Evolutionary conservation across 2,113 vertebrate genomes (phyloP).

Genomic region (Oryzias melastigma): DNA sequence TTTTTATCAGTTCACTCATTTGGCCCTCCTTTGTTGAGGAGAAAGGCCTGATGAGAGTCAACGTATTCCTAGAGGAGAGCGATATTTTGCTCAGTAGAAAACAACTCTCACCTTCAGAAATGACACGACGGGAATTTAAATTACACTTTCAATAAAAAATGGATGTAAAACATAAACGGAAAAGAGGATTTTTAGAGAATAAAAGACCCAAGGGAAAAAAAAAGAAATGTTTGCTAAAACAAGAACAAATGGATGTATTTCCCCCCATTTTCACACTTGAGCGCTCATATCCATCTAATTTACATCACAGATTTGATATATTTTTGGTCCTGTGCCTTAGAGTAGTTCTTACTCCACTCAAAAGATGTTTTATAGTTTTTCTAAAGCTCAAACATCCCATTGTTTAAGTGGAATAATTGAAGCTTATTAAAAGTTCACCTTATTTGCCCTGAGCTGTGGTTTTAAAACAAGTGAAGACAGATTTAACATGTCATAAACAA

Average conservation of each 20-base stretch:
- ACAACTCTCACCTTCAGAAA: conserved; percentile 6
- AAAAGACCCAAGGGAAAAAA: conserved; percentile 7
- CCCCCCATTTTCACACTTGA: neutral
- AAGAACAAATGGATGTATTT: neutral
- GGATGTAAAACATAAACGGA: conserved; percentile 8
- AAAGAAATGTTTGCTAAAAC: neutral
- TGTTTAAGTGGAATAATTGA: no score
- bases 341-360: neutral
- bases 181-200: conserved; percentile 16
- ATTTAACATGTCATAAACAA: no score
- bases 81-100: conserved; percentile 22
- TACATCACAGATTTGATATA: no score
- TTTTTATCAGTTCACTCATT: conserved; percentile 19
- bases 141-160: conserved; percentile 26
- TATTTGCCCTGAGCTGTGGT: no score
- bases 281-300: neutral
- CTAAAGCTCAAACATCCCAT: no score
- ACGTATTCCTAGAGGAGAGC: conserved; percentile 14
- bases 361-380: neutral
- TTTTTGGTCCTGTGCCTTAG: no score
- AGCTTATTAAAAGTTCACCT: no score
- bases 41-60: no score
- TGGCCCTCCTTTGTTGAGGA: conserved; percentile 10
- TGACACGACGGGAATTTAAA: conserved; percentile 36
- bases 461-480: no score